These are phyloP conservation scores for Crypturellus tataupa DNA, from an alignment of 2,797 vertebrate genomes.

Conservation along the genomic window DNA sequence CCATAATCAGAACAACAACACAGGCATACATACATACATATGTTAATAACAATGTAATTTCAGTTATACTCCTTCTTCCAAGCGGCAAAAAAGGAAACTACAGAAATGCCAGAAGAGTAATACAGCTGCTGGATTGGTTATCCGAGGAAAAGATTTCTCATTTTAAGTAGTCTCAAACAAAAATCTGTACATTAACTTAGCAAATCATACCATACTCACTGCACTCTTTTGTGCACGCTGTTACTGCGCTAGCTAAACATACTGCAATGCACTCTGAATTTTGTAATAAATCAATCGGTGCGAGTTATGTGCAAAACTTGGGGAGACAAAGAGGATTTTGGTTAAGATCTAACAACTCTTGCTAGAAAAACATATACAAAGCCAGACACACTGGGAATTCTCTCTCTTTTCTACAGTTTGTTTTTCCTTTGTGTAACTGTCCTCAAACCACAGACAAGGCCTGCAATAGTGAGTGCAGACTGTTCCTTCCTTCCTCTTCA, in stretches of 20 bases:
- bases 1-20: rapidly evolving
- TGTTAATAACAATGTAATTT: not conserved
- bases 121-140: not conserved
- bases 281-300: not conserved
- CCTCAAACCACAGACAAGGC: not conserved
- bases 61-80: not conserved
- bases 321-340: not conserved
- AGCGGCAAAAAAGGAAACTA: not conserved
- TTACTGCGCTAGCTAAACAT: not conserved
- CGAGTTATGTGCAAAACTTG: not conserved
- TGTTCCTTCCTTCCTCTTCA: not conserved
- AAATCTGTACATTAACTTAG: not conserved
- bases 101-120: not conserved
- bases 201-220: not conserved
- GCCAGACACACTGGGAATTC: not conserved
- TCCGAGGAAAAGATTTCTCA: not conserved
- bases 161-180: not conserved
- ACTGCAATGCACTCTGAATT: not conserved
- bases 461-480: not conserved
- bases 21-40: not conserved
- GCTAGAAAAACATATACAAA: not conserved
- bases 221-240: not conserved
- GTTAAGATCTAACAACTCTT: not conserved
- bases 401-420: not conserved
- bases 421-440: not conserved